Evolutionary conservation across 2,888 invertebrate species (phyloP).

Genomic region (Campopleginae sp.): DNA sequence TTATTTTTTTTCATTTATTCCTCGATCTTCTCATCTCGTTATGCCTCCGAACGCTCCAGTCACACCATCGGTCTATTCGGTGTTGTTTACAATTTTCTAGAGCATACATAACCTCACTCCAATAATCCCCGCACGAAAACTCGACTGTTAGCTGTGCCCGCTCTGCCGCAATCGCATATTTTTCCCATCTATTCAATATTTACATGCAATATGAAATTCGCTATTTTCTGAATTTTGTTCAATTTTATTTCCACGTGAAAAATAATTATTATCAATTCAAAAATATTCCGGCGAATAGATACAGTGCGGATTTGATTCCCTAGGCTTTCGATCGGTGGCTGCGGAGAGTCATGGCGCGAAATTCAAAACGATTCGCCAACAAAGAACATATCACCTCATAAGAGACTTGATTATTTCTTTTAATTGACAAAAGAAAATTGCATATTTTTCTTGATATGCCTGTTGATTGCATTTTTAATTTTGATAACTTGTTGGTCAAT

Average conservation of each 20-base stretch:
- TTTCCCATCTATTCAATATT: not conserved
- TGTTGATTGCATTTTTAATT: not conserved
- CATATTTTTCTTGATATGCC: no score
- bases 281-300: not conserved
- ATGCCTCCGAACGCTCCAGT: not conserved
- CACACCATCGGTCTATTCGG: not conserved
- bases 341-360: not conserved
- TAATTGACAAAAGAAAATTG: no score
- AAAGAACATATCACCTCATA: not conserved
- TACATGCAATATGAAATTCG: not conserved
- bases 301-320: not conserved
- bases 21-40: not conserved
- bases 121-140: not conserved
- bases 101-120: not conserved
- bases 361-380: not conserved
- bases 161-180: not conserved
- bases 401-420: not conserved
- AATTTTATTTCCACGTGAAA: not conserved
- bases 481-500: not conserved
- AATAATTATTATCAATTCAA: not conserved
- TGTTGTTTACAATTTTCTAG: slow-evolving; percentile 1
- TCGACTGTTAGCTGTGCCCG: not conserved
- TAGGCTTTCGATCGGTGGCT: not conserved
- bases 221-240: not conserved
- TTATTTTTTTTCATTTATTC: not conserved